Base-by-base conservation (phyloP, 2,888 invertebrate species). In the Oligia strigilis region DNA sequence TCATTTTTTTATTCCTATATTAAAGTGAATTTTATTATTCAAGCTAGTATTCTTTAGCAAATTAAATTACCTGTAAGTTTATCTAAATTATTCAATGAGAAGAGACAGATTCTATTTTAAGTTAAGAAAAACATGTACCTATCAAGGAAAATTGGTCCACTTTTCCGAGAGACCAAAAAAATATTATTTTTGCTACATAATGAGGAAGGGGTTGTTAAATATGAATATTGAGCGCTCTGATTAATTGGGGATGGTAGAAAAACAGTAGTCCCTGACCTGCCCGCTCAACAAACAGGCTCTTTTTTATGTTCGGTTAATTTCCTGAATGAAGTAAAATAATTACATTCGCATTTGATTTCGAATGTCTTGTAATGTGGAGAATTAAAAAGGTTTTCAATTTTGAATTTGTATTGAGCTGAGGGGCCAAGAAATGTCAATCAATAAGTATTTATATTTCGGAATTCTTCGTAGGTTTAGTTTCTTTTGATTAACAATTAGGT, bases 121-220 rank as follows among this genome's bases (percentile, higher is more conserved):
- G 9, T 64, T 11, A 13, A 23, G 14, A 64, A 79, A 81, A 66
- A 46, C 36, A 52, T 29, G 23, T 72, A n/a, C n/a, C n/a, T n/a
- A 36, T 58, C 13, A 69, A 62, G 40, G 66, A 74, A 74, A 72
- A 52, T 23, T 23, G 64, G 11, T 52, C n/a, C 14, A 36, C 36
- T 60, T 69, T 14, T 72, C 19, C 2, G 36, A 23, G 23, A 64
- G 23, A 62, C 49, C 11, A 17, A 69, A 70, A 40, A 40, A 36
- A 60, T 46, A 40, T 65, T 36, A n/a, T 55, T 64, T 70, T 46
- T 46, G 29, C 11, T 52, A 29, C 23, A 49, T 29, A 72, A 83
- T 83, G 69, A 87, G 72, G 69, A 77, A 83, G 71, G 69, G 87
- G 65, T 78, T 77, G n/a, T 66, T 72, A n/a, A 62, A 69, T 76